phyloP scores from a whole-genome alignment of 2,797 vertebrate species.

The Clarias laeviceps region DNA sequence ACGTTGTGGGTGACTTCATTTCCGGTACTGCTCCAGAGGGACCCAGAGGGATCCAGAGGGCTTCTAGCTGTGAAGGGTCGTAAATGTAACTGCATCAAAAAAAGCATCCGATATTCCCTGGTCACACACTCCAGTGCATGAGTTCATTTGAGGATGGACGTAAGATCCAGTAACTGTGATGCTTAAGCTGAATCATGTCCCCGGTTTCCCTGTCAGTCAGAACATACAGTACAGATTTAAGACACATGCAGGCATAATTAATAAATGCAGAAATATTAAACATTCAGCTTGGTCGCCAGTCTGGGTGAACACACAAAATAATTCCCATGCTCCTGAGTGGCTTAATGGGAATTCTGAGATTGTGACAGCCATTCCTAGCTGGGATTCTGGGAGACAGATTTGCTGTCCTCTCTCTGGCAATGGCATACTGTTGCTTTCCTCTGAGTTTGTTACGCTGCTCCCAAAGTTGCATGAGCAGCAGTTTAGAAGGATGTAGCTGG shows the following conservation, averaged over 20 bases:
- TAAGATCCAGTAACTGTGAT: slow-evolving; percentile 46
- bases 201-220: slow-evolving; percentile 6
- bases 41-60: slow-evolving; percentile 9
- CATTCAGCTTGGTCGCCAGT: no score
- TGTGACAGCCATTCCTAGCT: no score
- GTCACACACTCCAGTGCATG: slow-evolving; percentile 48
- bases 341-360: no score
- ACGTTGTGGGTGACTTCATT: slow-evolving; percentile 66
- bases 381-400: no score
- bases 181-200: slow-evolving; percentile 11
- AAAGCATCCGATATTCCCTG: neutral
- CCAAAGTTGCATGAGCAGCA: no score
- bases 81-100: slow-evolving; percentile 29
- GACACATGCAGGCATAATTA: neutral
- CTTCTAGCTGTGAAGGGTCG: slow-evolving; percentile 16
- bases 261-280: neutral
- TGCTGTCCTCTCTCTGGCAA: no score
- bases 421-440: no score
- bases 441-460: no score
- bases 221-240: neutral
- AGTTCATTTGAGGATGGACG: slow-evolving; percentile 36
- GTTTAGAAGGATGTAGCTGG: no score
- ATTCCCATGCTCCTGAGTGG: no score
- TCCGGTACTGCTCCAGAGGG: slow-evolving; percentile 38
- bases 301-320: no score